phyloP scores from a whole-genome alignment of 2,797 vertebrate species.

The Cossypha polioptera region DNA sequence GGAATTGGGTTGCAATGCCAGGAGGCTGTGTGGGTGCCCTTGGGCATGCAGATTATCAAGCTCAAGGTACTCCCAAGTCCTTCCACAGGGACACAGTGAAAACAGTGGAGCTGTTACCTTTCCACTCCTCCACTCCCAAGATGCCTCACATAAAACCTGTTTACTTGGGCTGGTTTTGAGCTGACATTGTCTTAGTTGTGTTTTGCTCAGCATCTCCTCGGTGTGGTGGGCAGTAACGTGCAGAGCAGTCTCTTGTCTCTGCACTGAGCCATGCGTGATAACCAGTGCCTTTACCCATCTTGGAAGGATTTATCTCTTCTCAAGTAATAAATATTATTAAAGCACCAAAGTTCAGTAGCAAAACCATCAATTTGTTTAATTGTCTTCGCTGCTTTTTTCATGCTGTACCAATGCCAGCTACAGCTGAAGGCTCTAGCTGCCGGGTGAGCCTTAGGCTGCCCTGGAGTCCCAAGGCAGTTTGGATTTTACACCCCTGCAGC shows the following conservation, averaged over 20 bases:
- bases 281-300: neutral
- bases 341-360: neutral
- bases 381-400: rapidly evolving
- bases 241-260: neutral
- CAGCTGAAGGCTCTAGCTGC: neutral
- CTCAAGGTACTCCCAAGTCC: neutral
- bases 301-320: neutral
- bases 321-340: neutral
- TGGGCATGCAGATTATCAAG: neutral
- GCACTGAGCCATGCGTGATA: rapidly evolving
- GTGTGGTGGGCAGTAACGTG: no score
- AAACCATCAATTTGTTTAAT: neutral
- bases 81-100: neutral
- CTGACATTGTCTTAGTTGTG: neutral
- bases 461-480: neutral
- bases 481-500: neutral
- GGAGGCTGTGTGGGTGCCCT: neutral
- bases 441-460: neutral
- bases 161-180: neutral
- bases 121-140: neutral
- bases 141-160: neutral
- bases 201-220: rapidly evolving
- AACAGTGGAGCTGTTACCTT: neutral
- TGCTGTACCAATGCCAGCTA: neutral
- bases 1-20: neutral